These are phyloP conservation scores for Xiphophorus couchianus DNA, from an alignment of 2,113 vertebrate species.

Conservation along the genomic window DNA sequence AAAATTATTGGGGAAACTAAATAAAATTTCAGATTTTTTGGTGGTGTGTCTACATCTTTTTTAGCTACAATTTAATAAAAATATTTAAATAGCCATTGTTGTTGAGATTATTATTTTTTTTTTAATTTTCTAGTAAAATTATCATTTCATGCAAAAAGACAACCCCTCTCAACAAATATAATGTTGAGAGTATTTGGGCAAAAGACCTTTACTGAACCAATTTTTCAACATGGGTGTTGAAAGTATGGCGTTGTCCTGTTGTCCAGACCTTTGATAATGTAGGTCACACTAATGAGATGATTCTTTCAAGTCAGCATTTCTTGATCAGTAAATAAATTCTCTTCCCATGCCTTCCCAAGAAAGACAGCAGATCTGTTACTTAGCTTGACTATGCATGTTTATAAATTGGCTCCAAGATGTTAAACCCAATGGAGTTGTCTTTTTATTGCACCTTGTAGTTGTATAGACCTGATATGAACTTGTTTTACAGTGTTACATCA, in stretches of 20 bases:
- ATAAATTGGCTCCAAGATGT: constrained; percentile 15
- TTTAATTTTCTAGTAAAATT: no score
- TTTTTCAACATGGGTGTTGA: no score
- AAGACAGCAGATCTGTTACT: not conserved
- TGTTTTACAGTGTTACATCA: not conserved
- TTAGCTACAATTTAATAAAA: no score
- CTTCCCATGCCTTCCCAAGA: not conserved
- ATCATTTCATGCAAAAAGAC: no score
- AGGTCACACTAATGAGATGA: not conserved
- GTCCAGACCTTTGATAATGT: not conserved
- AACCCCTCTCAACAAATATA: no score
- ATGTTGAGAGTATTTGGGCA: no score
- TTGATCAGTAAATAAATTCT: not conserved
- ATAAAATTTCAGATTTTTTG: no score
- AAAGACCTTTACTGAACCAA: not conserved
- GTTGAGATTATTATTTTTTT: no score
- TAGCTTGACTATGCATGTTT: not conserved
- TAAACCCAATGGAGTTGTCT: constrained; percentile 3
- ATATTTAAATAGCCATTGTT: no score
- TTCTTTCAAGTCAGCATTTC: not conserved
- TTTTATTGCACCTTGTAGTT: not conserved
- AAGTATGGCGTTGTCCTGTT: not conserved
- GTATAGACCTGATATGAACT: not conserved
- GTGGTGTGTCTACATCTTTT: no score
- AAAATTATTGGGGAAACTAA: no score